Conservation (phyloP, 2,888 invertebrate genomes). For the Dasysyrphus tricinctus region DNA sequence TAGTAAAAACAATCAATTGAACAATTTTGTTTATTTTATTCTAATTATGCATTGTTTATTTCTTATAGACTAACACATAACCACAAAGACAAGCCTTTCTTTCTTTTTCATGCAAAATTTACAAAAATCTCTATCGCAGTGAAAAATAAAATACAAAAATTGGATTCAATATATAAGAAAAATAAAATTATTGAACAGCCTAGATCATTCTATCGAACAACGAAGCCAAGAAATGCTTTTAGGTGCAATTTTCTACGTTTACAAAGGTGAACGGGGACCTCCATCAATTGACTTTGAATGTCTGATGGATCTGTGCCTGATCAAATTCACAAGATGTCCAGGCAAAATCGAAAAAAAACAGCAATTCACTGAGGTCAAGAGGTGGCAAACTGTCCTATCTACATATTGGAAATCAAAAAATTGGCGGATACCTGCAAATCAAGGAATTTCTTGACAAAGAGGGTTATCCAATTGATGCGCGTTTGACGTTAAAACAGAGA, state of each 20-base stretch:
- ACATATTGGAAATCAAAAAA: slow-evolving; percentile 84
- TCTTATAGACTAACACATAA: no score
- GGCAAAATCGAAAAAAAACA: slow-evolving; percentile 87
- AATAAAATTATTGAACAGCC: slow-evolving; percentile 6
- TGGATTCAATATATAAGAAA: slow-evolving; percentile 25
- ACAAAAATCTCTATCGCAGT: slow-evolving; percentile 7
- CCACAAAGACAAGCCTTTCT: slow-evolving; percentile 47
- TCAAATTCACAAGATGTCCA: slow-evolving; percentile 91
- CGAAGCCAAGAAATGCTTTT: slow-evolving; percentile 78
- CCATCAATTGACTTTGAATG: slow-evolving; percentile 94
- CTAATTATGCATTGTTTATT: no score
- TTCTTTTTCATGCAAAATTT: slow-evolving; percentile 53
- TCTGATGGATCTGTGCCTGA: slow-evolving; percentile 89
- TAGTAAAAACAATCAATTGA: no score
- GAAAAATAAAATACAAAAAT: slow-evolving; percentile 52
- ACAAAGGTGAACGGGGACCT: slow-evolving; percentile 94
- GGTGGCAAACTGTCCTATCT: slow-evolving; percentile 89
- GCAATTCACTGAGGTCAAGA: slow-evolving; percentile 90
- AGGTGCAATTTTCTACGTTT: slow-evolving; percentile 87
- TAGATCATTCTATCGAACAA: slow-evolving; percentile 1
- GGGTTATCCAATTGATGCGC: slow-evolving; percentile 85
- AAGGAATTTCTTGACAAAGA: slow-evolving; percentile 87
- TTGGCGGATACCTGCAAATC: slow-evolving; percentile 88
- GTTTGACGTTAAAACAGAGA: slow-evolving; percentile 87
- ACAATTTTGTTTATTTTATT: no score